Evolutionary conservation across 2,888 invertebrate species (phyloP), one percentile per base, ranked within the genome.

Genomic region (Carabus problematicus): DNA sequence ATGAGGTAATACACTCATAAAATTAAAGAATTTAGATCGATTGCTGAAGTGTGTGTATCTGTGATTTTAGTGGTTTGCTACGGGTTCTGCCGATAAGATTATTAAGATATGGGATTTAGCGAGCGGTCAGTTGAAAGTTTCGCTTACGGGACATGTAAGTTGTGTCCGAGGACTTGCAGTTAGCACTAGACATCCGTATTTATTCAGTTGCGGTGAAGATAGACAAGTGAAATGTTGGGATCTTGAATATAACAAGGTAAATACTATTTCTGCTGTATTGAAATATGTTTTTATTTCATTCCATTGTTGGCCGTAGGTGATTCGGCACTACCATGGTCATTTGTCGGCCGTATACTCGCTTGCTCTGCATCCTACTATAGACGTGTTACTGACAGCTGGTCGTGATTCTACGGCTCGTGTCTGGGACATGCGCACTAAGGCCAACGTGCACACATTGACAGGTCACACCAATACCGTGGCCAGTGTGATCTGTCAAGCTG

Each of bases 91-190:
- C 0, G 99, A 99, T 82, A 88, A 99, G 78, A 95, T 99, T 8
- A 98, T 99, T 63, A 99, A 99, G 88, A 97, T 99, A 75, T 99
- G 99, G 99, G 99, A 99, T 79, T 83, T 99, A 66, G 98, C 97
- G 0, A 92, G 90, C 77, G 98, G 99, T 2, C 94, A 94, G 77
- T 83, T 99, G 58, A 98, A 98, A 81, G 91, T 99, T 1, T 98
- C 99, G 0, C 85, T 99, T 6, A 99, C 99, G 1, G 99, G 99
- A 8, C 99, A 99, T 77, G 97, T 99, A 58, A 98, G 98, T 79
- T 94, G 97, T 8, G 99, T 99, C 0, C 87, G 99, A 79, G 98
- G 98, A 0, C 84, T 99, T 41, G 96, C 94, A 62, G 94, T 99
- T 55, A 98, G 98, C 72, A 82, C 90, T 0, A 85, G 98, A 74